Conservation (phyloP, 2,113 vertebrate species). For the Potamarius usumacintae region DNA sequence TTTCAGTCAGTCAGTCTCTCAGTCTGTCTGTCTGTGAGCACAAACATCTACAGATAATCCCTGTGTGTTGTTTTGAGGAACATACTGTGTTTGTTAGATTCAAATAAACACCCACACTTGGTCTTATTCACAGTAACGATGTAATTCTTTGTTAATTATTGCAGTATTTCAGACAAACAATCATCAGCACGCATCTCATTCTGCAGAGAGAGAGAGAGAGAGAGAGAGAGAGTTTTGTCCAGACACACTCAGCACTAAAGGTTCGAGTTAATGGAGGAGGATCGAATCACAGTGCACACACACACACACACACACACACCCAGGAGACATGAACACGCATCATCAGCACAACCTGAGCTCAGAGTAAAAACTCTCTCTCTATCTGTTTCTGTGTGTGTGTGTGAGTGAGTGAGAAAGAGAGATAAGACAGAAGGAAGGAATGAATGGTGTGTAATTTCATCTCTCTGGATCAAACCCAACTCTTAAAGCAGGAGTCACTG, state of each 20-base stretch:
- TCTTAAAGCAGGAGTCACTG: not conserved
- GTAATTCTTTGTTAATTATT: not conserved
- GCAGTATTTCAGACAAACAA: not conserved
- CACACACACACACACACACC: conserved; percentile 48
- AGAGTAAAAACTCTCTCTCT: not conserved
- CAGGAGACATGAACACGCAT: conserved; percentile 57
- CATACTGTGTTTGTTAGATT: not conserved
- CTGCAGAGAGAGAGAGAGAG: not conserved
- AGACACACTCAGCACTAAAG: conserved; percentile 1
- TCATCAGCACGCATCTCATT: not conserved
- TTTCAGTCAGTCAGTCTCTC: not conserved
- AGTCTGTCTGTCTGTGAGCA: not conserved
- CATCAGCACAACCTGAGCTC: conserved; percentile 59
- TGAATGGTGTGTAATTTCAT: not conserved
- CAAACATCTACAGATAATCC: not conserved
- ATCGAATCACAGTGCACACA: conserved; percentile 12
- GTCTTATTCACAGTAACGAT: not conserved
- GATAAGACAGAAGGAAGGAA: not conserved
- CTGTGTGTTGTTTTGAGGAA: not conserved
- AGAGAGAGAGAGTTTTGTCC: not conserved
- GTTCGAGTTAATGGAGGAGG: conserved; percentile 10
- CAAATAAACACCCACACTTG: not conserved
- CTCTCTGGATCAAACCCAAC: not conserved
- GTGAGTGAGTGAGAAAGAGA: too few relatives aligned
- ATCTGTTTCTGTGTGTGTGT: not conserved